phyloP scores from a whole-genome alignment of 1,140 invertebrate species.

The Trachymyrmex cornetzi region DNA sequence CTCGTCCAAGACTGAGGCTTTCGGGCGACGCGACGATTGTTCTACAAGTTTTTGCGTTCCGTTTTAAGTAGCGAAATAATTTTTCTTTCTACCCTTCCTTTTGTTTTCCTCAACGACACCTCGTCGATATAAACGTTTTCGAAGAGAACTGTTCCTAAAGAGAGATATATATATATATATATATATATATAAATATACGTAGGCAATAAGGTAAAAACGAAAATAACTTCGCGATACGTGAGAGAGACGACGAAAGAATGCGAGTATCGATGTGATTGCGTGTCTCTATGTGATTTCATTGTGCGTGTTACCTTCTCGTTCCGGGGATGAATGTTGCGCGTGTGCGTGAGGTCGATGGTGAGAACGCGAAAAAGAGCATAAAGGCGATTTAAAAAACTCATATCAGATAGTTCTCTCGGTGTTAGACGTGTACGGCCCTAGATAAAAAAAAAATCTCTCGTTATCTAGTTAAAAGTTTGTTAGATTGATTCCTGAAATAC shows the following conservation, averaged over 20 bases:
- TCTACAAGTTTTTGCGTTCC: conserved; percentile 73
- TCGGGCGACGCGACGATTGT: conserved; percentile 57
- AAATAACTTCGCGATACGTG: conserved; percentile 66
- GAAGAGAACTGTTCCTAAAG: conserved; percentile 87
- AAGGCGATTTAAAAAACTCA: conserved; percentile 80
- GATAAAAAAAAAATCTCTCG: conserved; percentile 83
- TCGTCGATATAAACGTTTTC: conserved; percentile 84
- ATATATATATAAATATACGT: conserved; percentile 69
- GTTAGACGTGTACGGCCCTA: conserved; percentile 86
- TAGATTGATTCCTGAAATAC: conserved; percentile 86
- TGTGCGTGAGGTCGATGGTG: conserved; percentile 68
- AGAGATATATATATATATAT: conserved; percentile 66
- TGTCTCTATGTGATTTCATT: conserved; percentile 59
- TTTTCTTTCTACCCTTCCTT: conserved; percentile 68
- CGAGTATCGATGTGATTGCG: conserved; percentile 2
- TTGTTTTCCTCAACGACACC: conserved; percentile 70
- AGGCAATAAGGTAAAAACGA: conserved; percentile 84
- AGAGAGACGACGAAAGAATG: conserved; percentile 38
- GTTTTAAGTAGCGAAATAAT: conserved; percentile 61
- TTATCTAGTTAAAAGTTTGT: conserved; percentile 87
- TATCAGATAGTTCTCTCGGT: conserved; percentile 86
- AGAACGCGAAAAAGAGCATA: conserved; percentile 38
- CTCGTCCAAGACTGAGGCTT: conserved; percentile 85
- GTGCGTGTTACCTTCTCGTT: conserved; percentile 50
- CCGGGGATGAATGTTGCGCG: conserved; percentile 49